Conservation (phyloP, 2,797 vertebrate genomes). For the Salmo trutta region DNA sequence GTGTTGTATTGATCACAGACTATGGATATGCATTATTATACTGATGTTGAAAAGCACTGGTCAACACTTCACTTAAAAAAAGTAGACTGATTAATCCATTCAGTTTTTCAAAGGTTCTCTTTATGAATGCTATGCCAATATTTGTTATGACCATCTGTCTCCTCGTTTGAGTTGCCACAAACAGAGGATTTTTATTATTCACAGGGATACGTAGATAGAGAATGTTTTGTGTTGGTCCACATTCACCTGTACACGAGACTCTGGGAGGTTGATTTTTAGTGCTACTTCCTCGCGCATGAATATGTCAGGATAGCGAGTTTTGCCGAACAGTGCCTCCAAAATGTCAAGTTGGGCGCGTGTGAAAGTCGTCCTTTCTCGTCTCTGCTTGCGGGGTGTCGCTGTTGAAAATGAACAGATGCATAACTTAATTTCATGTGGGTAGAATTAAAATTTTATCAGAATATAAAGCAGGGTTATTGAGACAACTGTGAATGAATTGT, state of each 20-base stretch:
- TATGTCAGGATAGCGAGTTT: conserved; percentile 98
- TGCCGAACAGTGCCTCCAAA: conserved; percentile 93
- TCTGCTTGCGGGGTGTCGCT: conserved; percentile 97
- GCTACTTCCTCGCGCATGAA: conserved; percentile 99
- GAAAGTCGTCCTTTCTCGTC: conserved; percentile 95
- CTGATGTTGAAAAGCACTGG: not conserved
- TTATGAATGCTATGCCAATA: not conserved
- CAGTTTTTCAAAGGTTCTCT: not conserved
- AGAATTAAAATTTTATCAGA: not conserved
- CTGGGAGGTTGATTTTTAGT: conserved; percentile 96
- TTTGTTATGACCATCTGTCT: not conserved
- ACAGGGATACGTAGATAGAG: not conserved
- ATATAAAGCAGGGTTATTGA: not conserved
- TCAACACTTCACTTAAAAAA: not conserved
- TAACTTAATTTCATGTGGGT: no score
- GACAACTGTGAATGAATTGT: not conserved
- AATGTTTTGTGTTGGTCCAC: not conserved
- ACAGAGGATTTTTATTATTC: not conserved
- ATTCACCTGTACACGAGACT: conserved; percentile 95
- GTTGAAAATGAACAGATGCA: conserved; percentile 30
- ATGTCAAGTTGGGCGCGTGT: conserved; percentile 94
- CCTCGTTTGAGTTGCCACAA: not conserved
- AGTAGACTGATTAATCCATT: not conserved
- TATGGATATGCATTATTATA: not conserved
- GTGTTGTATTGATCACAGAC: not conserved